Base-by-base conservation (phyloP, 2,113 vertebrate genomes). In the Siphamia tubifer region DNA sequence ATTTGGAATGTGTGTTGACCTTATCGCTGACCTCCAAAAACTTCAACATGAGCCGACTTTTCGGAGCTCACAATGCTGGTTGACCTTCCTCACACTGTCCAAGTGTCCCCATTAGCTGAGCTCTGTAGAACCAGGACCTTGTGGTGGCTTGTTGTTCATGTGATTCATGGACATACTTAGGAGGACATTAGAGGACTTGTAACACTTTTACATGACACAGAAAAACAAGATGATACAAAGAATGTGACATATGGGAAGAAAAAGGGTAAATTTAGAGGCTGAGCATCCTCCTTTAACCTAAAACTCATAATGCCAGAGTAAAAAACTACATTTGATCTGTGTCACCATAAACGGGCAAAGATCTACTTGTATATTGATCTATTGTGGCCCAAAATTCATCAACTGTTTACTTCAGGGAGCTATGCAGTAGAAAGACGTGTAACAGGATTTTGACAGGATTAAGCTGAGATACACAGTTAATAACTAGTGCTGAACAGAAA, bases 21-120 rank as follows among this genome's bases (percentile, higher is more conserved):
- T 16, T 48, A 21, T 24, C 32, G 30, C 24, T 40, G 68, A 82
- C 79, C 74, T 84, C n/a, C 81, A 76, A 68, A 76, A 70, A 73
- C 34, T 55, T 74, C 11, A 25, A 17, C n/a, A 9, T 16, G 11
- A 69, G 62, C 17, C 38, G 56, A 42, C 34, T 72, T 40, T 27
- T 57, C 51, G 47, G 5, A 36, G 28, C 28, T 10, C 34, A 67
- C 13, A 47, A 6, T 12, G n/a, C 13, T 56, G 13, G 20, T 34
- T 44, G 35, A 39, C 30, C 4, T 15, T 60, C 53, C 48, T 25
- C 27, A 25, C 12, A 47, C 39, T 24, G 56, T 44, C 44, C 12
- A 5, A 2, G 40, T 49, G 13, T 3, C 0, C 56, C 0, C 52
- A 45, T 24, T 27, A 24, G 38, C 28, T 57, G 51, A 65, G 48